Evolutionary conservation across 1,140 invertebrate species (phyloP).

Genomic region (Drosophila kohkoa): DNA sequence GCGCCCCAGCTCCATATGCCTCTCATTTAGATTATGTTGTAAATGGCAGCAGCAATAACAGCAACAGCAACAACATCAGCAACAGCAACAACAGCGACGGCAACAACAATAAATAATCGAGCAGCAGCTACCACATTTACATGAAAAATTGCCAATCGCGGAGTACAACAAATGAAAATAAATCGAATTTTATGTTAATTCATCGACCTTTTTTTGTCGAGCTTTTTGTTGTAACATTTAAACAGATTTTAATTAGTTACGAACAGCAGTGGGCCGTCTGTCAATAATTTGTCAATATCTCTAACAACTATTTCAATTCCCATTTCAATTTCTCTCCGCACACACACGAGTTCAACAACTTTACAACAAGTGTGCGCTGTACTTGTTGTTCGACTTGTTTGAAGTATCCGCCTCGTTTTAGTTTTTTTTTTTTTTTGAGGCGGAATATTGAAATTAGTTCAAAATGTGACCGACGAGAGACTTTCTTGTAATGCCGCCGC

Average conservation of each 20-base stretch:
- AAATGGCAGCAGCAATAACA: slow-evolving; percentile 44
- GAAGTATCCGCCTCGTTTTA: slow-evolving; percentile 54
- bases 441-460: slow-evolving; percentile 73
- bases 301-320: slow-evolving; percentile 46
- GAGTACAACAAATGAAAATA: slow-evolving; percentile 52
- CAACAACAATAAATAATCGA: slow-evolving; percentile 23
- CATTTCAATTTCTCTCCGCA: slow-evolving; percentile 34
- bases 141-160: slow-evolving; percentile 68
- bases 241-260: slow-evolving; percentile 74
- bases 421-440: neutral
- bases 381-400: slow-evolving; percentile 69
- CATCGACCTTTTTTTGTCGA: slow-evolving; percentile 15
- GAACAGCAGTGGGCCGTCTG: slow-evolving; percentile 53
- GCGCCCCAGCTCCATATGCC: slow-evolving; percentile 46
- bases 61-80: slow-evolving; percentile 21
- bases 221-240: slow-evolving; percentile 57
- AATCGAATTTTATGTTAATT: slow-evolving; percentile 65
- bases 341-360: slow-evolving; percentile 36
- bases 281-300: slow-evolving; percentile 58
- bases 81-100: slow-evolving; percentile 23
- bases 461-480: slow-evolving; percentile 27
- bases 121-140: slow-evolving; percentile 43
- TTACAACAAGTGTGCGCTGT: slow-evolving; percentile 37
- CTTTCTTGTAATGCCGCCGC: slow-evolving; percentile 60
- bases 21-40: slow-evolving; percentile 77